phyloP scores from a whole-genome alignment of 1,140 invertebrate genomes.

The Hylaeus anthracinus region DNA sequence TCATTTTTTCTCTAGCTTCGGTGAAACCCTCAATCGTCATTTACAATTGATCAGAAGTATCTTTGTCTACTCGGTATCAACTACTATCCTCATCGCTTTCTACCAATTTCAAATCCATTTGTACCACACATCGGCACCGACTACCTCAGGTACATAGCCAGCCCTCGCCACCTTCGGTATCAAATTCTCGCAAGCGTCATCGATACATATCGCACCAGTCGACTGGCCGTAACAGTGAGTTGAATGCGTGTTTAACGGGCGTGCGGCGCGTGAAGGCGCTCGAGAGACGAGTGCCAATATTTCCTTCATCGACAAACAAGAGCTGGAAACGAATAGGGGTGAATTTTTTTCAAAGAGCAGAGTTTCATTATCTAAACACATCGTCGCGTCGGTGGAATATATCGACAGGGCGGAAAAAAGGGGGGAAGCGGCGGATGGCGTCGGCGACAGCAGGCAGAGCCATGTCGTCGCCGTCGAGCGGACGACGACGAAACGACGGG shows the following conservation, averaged over 20 bases:
- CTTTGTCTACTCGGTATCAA: too few relatives aligned
- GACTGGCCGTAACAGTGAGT: conserved; percentile 23
- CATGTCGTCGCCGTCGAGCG: conserved; percentile 59
- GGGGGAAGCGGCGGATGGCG: conserved; percentile 43
- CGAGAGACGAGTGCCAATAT: background rate
- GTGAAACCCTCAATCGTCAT: too few relatives aligned
- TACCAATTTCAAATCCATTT: too few relatives aligned
- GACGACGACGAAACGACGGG: conserved; percentile 56
- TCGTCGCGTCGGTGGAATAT: conserved; percentile 30
- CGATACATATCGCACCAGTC: background rate
- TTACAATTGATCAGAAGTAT: too few relatives aligned
- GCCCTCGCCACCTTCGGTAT: too few relatives aligned
- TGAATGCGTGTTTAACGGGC: conserved; percentile 40
- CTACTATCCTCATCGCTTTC: too few relatives aligned
- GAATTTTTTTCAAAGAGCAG: conserved; percentile 33
- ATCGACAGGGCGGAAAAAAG: conserved; percentile 25
- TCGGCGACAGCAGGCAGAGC: conserved; percentile 58
- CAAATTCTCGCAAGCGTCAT: too few relatives aligned
- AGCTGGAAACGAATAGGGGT: background rate
- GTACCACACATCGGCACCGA: too few relatives aligned
- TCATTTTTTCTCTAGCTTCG: too few relatives aligned
- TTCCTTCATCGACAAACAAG: conserved; percentile 34
- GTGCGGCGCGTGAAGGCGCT: background rate
- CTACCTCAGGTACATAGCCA: too few relatives aligned
- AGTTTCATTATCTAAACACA: conserved; percentile 56